Base-by-base conservation (phyloP, 64 coral and sea anemone genomes). In the Montipora foliosa region DNA sequence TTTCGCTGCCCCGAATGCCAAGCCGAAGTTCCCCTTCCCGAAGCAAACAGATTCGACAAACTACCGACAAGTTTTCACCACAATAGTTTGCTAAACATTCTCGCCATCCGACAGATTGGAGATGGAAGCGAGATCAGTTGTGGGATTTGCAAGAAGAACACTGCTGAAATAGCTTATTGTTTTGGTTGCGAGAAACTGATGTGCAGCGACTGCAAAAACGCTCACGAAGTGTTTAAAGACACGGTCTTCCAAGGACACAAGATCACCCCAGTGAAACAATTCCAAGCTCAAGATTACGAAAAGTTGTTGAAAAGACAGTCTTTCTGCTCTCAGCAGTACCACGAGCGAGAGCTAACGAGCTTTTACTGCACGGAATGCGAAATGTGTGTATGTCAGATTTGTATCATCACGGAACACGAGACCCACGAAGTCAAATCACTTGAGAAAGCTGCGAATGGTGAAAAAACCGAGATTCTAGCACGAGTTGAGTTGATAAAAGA, bases 1-100 rank as follows among this genome's bases (percentile, higher is more conserved):
- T 71, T 87, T 8, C 11, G 84, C 62, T 72, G 84, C 13, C 84
- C 84, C 20, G 44, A 49, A 72, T 88, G 85, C 74, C 85, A 75
- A 50, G 67, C 47, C 14, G 19, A 29, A 75, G 74, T 75, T 74
- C 10, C 13, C 5, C 37, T 88, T 3, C 85, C 85, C 2, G 85
- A 73, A 0, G 17, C 6, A 37, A 74, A 74, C 49, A 7, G 67
- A 88, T 88, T 88, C 2, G 85, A 88, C 25, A 74, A 75, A 4
- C 45, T 75, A 14, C 85, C 85, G 6, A 88, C 85, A 3, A 88
- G 85, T 74, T 88, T 88, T 51, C 85, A 75, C 2, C 67, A 88
- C 3, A 88, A 88, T 74, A 88, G 85, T 50, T 74, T 88, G 20
- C 67, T 74, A 29, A 25, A 46, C 22, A 20, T 88, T 51, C 67